Percentiles rank a stretch among this genome's conserved stretches.
phyloP scores from a whole-genome alignment of 2,888 invertebrate genomes.

The Isoperla grammatica region DNA sequence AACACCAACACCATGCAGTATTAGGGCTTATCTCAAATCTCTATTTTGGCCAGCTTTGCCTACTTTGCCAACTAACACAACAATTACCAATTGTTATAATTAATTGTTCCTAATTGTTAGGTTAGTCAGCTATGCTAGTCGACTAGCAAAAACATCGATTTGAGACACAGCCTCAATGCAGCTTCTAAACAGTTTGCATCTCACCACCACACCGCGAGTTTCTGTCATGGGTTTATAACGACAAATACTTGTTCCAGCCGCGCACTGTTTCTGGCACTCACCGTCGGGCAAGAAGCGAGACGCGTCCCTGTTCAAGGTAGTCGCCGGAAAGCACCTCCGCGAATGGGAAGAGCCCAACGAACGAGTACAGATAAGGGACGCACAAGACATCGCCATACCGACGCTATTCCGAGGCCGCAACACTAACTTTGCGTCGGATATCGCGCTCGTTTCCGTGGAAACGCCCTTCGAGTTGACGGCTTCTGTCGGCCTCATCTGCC shows the following conservation, averaged over 20 bases:
- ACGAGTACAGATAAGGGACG: background rate
- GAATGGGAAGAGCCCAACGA: background rate
- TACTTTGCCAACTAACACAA: too few relatives aligned
- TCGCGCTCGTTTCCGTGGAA: background rate
- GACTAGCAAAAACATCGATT: too few relatives aligned
- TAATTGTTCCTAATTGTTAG: too few relatives aligned
- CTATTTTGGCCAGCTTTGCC: too few relatives aligned
- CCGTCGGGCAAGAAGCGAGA: background rate
- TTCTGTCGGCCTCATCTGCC: background rate
- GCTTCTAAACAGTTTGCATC: too few relatives aligned
- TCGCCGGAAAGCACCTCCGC: background rate
- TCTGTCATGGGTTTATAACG: too few relatives aligned
- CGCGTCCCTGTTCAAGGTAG: background rate
- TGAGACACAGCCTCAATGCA: too few relatives aligned
- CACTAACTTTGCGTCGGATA: background rate
- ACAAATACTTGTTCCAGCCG: background rate
- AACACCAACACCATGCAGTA: too few relatives aligned
- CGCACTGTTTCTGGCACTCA: background rate
- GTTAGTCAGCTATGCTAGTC: too few relatives aligned
- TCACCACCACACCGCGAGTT: too few relatives aligned
- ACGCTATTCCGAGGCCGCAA: background rate
- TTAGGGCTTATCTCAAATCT: too few relatives aligned
- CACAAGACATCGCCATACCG: background rate
- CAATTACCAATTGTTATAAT: too few relatives aligned
- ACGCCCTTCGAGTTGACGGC: background rate